Evolutionary conservation across 2,113 vertebrate species (phyloP).

Genomic region (Ahaetulla prasina): DNA sequence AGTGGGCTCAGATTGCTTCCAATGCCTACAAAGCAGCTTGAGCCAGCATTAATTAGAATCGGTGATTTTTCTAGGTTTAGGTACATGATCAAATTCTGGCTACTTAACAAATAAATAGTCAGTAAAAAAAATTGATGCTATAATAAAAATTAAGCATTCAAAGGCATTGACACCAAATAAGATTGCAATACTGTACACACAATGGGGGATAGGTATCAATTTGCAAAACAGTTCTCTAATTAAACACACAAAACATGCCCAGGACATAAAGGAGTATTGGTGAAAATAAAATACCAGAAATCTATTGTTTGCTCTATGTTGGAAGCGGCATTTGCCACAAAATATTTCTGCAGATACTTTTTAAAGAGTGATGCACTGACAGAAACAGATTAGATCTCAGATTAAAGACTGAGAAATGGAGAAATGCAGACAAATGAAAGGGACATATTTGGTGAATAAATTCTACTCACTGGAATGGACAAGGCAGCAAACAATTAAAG

Average conservation of each 20-base stretch:
- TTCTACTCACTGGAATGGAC: neutral
- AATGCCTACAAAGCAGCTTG: neutral
- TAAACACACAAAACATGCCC: neutral
- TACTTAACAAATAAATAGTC: neutral
- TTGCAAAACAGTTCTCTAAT: neutral
- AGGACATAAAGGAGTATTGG: neutral
- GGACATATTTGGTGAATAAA: neutral
- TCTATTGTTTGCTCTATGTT: neutral
- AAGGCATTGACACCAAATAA: neutral
- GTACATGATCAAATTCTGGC: neutral
- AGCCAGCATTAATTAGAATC: neutral
- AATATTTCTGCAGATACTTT: neutral
- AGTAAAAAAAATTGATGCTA: neutral
- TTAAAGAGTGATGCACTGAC: neutral
- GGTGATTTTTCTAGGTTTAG: neutral
- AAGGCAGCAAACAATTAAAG: neutral
- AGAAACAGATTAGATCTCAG: neutral
- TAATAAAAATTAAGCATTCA: neutral
- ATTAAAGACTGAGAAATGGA: neutral
- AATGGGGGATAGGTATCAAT: neutral
- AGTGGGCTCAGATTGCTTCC: neutral
- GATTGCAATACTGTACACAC: neutral
- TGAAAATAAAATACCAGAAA: neutral
- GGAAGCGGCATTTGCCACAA: neutral
- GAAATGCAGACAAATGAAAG: neutral